Base-by-base conservation (phyloP, 2,797 vertebrate species). In the Enteromius paludinosus region DNA sequence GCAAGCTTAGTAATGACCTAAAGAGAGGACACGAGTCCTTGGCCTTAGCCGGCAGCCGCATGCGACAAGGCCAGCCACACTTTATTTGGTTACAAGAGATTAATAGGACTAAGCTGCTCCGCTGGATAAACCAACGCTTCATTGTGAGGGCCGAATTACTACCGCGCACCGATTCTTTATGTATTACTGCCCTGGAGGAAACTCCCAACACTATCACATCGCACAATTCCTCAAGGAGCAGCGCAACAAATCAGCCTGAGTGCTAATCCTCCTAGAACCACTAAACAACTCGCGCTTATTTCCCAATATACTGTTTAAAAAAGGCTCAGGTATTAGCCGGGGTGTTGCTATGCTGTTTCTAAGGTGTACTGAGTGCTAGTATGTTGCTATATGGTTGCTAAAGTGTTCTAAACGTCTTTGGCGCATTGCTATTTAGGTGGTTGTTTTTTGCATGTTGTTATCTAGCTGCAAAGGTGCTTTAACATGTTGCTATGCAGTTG, bases 21-120 rank as follows among this genome's bases (percentile, higher is more conserved):
- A 64, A 79, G 68, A 81, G 77, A 84, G 82, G 84, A 87, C 86
- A 83, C 77, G 43, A 76, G 66, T 41, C 71, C 68, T 59, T 52
- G 76, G 68, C 78, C 77, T 86, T 71, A 86, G 18, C 70, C 18
- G 18, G 20, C 64, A 65, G 59, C 41, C n/a, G 38, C 4, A n/a
- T 25, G 17, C 25, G 75, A 85, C 47, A 69, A 77, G 45, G 70
- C 78, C 68, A 4, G 38, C 43, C 49, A 59, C 86, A 59, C 74
- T 86, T 86, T 86, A 87, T 86, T 83, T 81, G 81, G 85, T 83
- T 86, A 82, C 84, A 83, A 79, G 65, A 82, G 83, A 88, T 86
- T 84, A 89, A 88, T 86, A 82, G 54, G 20, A 65, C 72, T 84
- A 87, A 88, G 86, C 87, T 86, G 80, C 83, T 89, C 64, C 20